These are phyloP conservation scores for Caenorhabditis sulstoni DNA, from an alignment of 2,888 invertebrate genomes.

Conservation along the genomic window DNA sequence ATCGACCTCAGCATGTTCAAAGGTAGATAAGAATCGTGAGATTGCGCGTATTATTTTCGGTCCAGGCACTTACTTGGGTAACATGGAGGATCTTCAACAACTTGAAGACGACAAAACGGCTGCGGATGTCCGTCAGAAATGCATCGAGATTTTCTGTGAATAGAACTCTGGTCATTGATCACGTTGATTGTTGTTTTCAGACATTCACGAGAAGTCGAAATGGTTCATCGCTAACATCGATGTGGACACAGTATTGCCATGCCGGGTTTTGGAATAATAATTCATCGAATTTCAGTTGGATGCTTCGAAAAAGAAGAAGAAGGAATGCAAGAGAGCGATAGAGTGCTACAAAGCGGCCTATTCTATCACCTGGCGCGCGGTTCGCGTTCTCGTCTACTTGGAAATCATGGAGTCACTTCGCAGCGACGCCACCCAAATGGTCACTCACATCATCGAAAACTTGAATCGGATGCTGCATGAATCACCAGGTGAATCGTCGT, in stretches of 20 bases:
- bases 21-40: neutral
- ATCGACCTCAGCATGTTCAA: neutral
- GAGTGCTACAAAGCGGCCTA: neutral
- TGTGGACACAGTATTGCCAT: conserved; percentile 9
- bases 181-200: neutral
- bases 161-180: neutral
- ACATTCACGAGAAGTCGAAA: neutral
- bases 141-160: conserved; percentile 18
- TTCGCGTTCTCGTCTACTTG: conserved; percentile 12
- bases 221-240: conserved; percentile 17
- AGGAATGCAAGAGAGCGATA: neutral
- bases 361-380: neutral
- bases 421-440: neutral
- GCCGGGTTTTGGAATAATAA: neutral
- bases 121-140: neutral
- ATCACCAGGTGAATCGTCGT: no score
- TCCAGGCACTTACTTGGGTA: neutral
- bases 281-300: conserved; percentile 4
- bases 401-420: conserved; percentile 16
- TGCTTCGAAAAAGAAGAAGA: neutral
- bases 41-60: neutral
- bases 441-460: neutral
- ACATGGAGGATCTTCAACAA: neutral
- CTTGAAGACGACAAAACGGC: neutral
- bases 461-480: neutral